phyloP scores from a whole-genome alignment of 23 tunicate species.

The Halocynthia aurantium region DNA sequence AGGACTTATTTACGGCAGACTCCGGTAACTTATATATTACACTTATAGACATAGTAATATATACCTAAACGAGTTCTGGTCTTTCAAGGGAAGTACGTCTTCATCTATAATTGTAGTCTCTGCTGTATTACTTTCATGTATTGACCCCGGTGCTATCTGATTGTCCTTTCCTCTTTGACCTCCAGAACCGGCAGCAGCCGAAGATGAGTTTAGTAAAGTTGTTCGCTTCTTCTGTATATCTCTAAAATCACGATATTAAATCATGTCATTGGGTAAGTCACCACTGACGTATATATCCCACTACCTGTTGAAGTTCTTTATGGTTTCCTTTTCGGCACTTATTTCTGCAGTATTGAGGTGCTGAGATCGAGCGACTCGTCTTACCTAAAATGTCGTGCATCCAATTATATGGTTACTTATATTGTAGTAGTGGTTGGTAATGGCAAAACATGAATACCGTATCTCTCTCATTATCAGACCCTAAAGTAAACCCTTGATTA shows the following conservation, averaged over 20 bases:
- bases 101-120: constrained; percentile 8
- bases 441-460: too few relatives aligned
- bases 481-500: too few relatives aligned
- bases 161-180: not conserved
- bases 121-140: not conserved
- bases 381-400: constrained; percentile 11
- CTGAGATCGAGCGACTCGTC: constrained; percentile 22
- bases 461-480: too few relatives aligned
- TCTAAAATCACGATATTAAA: not conserved
- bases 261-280: too few relatives aligned
- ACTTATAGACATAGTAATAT: not conserved
- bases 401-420: too few relatives aligned
- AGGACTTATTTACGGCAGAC: too few relatives aligned
- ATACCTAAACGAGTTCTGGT: constrained; percentile 9
- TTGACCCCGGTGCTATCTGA: constrained; percentile 9
- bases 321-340: constrained; percentile 34
- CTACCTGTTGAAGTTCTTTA: constrained; percentile 34
- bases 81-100: constrained; percentile 19
- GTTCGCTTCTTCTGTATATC: constrained; percentile 12
- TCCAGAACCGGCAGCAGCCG: not conserved
- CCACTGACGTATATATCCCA: too few relatives aligned
- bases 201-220: constrained; percentile 3
- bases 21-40: too few relatives aligned
- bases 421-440: too few relatives aligned
- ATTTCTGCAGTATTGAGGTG: not conserved